Percentiles rank a stretch among this genome's conserved stretches.
phyloP scores from a whole-genome alignment of 2,113 vertebrate genomes.

The Cygnus buccinator region DNA sequence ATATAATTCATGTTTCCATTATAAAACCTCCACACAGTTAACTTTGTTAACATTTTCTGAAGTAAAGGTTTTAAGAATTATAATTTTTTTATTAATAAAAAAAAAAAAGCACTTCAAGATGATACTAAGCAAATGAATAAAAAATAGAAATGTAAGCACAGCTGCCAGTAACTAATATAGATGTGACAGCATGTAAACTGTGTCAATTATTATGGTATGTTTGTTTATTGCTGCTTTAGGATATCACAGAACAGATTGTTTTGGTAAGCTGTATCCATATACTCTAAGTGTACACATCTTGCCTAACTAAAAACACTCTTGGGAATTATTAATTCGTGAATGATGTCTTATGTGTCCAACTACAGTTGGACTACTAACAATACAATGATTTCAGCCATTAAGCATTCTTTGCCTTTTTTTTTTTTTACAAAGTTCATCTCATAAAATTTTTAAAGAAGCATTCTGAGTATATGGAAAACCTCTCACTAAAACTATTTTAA shows the following conservation, averaged over 20 bases:
- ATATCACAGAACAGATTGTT: slow-evolving; percentile 33
- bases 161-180: slow-evolving; percentile 28
- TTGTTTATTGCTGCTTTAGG: slow-evolving; percentile 40
- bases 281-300: not conserved
- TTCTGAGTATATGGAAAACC: not conserved
- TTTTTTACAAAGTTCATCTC: not conserved
- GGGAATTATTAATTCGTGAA: slow-evolving; percentile 28
- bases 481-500: not conserved
- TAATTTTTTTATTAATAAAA: not conserved
- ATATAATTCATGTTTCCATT: not conserved
- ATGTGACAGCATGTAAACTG: slow-evolving; percentile 19
- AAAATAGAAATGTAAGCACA: not conserved
- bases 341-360: not conserved
- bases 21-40: not conserved
- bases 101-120: not conserved
- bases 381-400: not conserved
- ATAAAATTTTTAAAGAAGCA: not conserved
- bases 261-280: slow-evolving; percentile 43
- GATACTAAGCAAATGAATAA: not conserved
- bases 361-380: slow-evolving; percentile 3
- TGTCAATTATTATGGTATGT: slow-evolving; percentile 18
- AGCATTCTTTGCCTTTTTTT: not conserved
- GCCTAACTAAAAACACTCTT: slow-evolving; percentile 1
- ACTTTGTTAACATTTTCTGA: not conserved
- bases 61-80: not conserved